phyloP scores from a whole-genome alignment of 2,797 vertebrate genomes.

The Smutsia temminckii region DNA sequence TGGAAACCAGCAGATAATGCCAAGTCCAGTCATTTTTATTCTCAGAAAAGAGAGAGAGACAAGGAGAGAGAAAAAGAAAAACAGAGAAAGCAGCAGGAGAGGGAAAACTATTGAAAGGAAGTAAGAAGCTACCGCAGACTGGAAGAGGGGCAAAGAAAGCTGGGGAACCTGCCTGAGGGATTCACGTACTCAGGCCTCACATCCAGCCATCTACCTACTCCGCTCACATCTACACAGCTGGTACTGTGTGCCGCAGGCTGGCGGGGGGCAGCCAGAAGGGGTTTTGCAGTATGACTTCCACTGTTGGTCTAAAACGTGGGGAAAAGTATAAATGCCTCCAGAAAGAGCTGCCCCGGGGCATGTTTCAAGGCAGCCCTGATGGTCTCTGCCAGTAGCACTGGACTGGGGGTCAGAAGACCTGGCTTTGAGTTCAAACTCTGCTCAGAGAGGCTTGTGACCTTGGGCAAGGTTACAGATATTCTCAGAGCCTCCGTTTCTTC shows the following conservation, averaged over 20 bases:
- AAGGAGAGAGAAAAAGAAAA: conserved; percentile 36
- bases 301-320: not conserved
- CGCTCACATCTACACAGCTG: accelerated
- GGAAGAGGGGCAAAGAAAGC: not conserved
- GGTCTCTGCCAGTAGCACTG: not conserved
- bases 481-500: not conserved
- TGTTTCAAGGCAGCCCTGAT: not conserved
- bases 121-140: not conserved
- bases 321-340: not conserved
- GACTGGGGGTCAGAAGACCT: not conserved
- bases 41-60: conserved; percentile 39
- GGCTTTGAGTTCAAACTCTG: not conserved
- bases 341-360: not conserved
- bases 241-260: accelerated
- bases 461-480: conserved; percentile 50
- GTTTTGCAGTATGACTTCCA: not conserved
- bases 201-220: not conserved
- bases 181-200: accelerated
- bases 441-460: conserved; percentile 12
- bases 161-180: not conserved
- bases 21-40: conserved; percentile 72
- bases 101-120: not conserved
- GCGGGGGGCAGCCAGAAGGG: not conserved
- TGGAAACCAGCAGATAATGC: conserved; percentile 85
- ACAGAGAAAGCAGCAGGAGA: not conserved